Evolutionary conservation across 2,888 invertebrate genomes (phyloP).

Genomic region (Charanyca ferruginea): DNA sequence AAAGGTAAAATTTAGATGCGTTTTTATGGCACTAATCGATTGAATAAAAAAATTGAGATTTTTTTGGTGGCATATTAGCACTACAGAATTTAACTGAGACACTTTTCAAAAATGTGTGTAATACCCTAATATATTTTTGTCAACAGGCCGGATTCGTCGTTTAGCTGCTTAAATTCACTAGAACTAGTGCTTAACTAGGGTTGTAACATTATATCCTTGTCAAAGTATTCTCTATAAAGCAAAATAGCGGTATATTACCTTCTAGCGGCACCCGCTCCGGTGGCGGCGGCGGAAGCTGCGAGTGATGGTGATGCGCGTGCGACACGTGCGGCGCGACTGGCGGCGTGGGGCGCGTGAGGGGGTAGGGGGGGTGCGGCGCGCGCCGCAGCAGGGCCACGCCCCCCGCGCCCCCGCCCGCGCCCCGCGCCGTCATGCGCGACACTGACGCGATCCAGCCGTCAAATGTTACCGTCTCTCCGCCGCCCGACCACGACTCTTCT

Average conservation of each 20-base stretch:
- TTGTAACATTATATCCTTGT: too few relatives aligned
- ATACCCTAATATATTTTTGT: too few relatives aligned
- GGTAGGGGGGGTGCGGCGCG: conserved; percentile 96
- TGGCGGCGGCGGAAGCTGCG: conserved; percentile 58
- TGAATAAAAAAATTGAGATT: too few relatives aligned
- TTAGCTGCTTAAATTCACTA: too few relatives aligned
- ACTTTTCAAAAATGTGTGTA: too few relatives aligned
- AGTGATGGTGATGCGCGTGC: conserved; percentile 74
- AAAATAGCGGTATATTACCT: conserved; percentile 22
- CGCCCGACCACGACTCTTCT: conserved; percentile 95
- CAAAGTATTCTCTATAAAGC: too few relatives aligned
- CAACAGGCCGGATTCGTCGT: too few relatives aligned
- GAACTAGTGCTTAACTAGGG: too few relatives aligned
- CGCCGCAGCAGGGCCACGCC: conserved; percentile 91
- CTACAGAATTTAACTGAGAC: too few relatives aligned
- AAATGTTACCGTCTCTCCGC: conserved; percentile 89
- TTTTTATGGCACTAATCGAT: too few relatives aligned
- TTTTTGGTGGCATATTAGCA: too few relatives aligned
- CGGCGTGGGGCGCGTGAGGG: conserved; percentile 92
- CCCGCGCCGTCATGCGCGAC: conserved; percentile 92
- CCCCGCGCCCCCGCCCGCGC: conserved; percentile 56
- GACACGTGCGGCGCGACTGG: conserved; percentile 73
- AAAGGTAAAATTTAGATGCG: too few relatives aligned
- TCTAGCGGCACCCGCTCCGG: conserved; percentile 50
- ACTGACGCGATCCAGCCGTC: conserved; percentile 91